Percentiles rank a stretch among this genome's conserved stretches.
Evolutionary conservation across 2,888 invertebrate species (phyloP).

Genomic region (Oscheius onirici): DNA sequence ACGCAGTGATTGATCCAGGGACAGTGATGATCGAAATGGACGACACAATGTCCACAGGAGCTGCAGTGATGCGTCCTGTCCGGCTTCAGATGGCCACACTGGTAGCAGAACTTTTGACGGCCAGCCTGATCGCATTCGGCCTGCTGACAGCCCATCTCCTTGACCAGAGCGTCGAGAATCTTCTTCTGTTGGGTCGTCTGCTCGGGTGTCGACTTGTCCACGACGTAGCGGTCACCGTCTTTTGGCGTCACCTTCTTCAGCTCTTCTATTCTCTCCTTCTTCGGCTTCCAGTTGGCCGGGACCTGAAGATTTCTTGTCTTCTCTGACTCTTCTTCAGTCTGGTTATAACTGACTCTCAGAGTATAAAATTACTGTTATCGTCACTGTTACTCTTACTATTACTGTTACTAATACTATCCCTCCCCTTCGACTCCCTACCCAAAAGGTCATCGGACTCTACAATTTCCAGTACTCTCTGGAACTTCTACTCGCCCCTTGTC

Average conservation of each 20-base stretch:
- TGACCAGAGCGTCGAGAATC: conserved; percentile 46
- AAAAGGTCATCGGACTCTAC: no score
- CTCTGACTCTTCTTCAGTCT: no score
- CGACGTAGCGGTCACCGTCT: conserved; percentile 45
- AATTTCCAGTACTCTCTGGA: no score
- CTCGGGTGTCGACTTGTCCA: conserved; percentile 49
- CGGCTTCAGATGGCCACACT: conserved; percentile 60
- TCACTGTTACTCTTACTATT: no score
- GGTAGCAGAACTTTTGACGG: conserved; percentile 56
- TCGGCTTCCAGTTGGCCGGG: conserved; percentile 39
- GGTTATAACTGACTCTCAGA: no score
- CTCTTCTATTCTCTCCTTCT: conserved; percentile 42
- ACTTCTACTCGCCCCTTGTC: no score
- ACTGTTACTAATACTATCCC: no score
- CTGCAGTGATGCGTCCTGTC: conserved; percentile 61
- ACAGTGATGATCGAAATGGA: conserved; percentile 61
- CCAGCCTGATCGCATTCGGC: conserved; percentile 52
- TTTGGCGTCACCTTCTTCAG: conserved; percentile 53
- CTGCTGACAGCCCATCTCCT: conserved; percentile 32
- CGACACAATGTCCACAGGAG: conserved; percentile 61
- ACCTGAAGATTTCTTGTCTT: no score
- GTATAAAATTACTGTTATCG: no score
- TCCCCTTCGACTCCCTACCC: no score
- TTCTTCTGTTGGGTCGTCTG: conserved; percentile 42
- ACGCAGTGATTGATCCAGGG: conserved; percentile 65